A percentile compares a stretch with the other conserved stretches of the same genome.
phyloP scores from a whole-genome alignment of 2,113 vertebrate species.

The Fulica atra region DNA sequence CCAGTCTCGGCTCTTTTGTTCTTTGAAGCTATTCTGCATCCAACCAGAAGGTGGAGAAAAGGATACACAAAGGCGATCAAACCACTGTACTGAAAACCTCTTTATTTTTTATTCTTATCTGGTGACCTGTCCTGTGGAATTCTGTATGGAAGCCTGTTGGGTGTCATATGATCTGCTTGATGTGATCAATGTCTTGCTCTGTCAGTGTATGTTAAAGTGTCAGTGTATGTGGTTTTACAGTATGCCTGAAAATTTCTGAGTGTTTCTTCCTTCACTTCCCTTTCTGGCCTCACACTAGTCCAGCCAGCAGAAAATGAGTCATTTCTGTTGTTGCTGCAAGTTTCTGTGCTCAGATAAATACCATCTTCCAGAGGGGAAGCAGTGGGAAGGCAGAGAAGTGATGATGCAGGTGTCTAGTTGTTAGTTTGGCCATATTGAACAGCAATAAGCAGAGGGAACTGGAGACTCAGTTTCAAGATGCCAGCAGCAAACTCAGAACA shows the following conservation, averaged over 20 bases:
- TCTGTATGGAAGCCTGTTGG: neutral
- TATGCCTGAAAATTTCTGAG: neutral
- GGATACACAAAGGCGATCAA: neutral
- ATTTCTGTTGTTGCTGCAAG: neutral
- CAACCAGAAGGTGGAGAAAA: constrained; percentile 52
- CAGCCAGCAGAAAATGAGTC: neutral
- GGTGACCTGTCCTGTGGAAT: neutral
- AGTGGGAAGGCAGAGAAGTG: neutral
- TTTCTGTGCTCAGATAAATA: neutral
- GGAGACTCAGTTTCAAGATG: neutral
- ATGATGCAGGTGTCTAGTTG: neutral
- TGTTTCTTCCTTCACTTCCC: neutral
- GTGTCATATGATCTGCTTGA: neutral
- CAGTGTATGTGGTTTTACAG: neutral
- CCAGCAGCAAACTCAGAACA: neutral
- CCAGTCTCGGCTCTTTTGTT: constrained; percentile 10
- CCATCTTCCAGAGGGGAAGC: neutral
- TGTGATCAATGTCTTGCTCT: neutral
- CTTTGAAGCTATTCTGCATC: neutral
- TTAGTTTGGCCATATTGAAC: neutral
- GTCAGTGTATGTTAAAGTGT: neutral
- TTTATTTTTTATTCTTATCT: neutral
- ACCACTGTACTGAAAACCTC: neutral
- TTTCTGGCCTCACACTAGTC: neutral
- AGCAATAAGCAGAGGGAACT: neutral